Base-by-base conservation (phyloP, 2,797 vertebrate species). In the Anableps anableps region DNA sequence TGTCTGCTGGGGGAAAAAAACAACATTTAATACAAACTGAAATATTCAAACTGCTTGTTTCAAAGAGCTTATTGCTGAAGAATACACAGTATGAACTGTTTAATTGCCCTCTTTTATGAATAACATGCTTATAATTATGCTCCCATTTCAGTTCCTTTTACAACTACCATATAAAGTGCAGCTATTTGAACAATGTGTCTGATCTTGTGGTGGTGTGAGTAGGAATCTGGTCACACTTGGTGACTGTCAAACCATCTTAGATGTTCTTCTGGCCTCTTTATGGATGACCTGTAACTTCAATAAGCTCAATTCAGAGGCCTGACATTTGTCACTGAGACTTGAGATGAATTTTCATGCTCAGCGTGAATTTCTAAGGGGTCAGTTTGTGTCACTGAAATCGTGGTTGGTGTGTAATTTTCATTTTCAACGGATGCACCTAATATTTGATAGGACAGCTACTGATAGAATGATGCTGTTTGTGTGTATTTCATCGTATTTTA, bases 191-290 rank as follows among this genome's bases (percentile, higher is more conserved):
- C 64, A 21, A 36, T 36, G 29, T 31, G 31, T 19, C 31, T 64
- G 21, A 38, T 68, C 64, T 68, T 1, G 36, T 68, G 34, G 9
- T 68, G 64, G 8, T 38, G 19, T 64, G 60, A 36, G 31, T 16
- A 64, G 31, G 60, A 64, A 64, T 36, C 60, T 60, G 55, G 55
- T 60, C 55, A 60, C 55, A 60, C 55, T 60, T 60, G n/a, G 26
- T 1, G 55, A 60, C n/a, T 29, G 55, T 31, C 55, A 29, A 31
- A 31, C 55, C n/a, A 31, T 31, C 29, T 60, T 60, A 58, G n/a
- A 31, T 16, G n/a, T 16, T 60, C 29, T 31, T 60, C 14, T 60
- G 7, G 60, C 60, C 29, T 36, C 17, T 64, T 64, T 64, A 64
- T 36, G 60, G 31, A 34, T 64, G 17, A 64, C 16, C 16, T 53